Conservation (phyloP, 2,888 invertebrate species). For the Trichopria drosophilae region DNA sequence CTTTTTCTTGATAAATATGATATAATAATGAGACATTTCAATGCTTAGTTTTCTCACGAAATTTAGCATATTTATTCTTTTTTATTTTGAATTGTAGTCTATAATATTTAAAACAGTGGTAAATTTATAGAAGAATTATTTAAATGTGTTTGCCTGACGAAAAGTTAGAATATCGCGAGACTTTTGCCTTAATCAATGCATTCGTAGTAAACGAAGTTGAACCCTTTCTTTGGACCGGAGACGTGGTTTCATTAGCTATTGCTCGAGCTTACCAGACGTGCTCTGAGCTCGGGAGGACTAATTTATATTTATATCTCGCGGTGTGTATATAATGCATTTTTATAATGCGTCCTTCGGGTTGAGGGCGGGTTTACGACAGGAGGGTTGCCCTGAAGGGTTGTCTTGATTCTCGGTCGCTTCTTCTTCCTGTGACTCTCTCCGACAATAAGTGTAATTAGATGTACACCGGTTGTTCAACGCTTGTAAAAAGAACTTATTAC, state of each 20-base stretch:
- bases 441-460: constrained; percentile 14
- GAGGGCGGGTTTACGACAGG: constrained; percentile 28
- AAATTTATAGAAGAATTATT: too few species aligned
- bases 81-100: too few species aligned
- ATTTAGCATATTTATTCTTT: too few species aligned
- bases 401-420: constrained; percentile 8
- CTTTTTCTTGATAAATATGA: too few species aligned
- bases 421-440: not conserved
- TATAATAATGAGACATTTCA: too few species aligned
- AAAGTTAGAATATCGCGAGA: too few species aligned
- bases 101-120: too few species aligned
- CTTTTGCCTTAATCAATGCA: too few species aligned
- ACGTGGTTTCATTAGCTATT: constrained; percentile 13
- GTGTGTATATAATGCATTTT: constrained; percentile 40
- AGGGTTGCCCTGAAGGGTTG: constrained; percentile 27
- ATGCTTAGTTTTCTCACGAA: too few species aligned
- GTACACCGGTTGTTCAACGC: not conserved
- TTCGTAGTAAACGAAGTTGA: not conserved
- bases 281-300: constrained; percentile 35
- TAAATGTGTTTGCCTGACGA: constrained; percentile 11
- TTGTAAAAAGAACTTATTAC: too few species aligned
- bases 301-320: constrained; percentile 41
- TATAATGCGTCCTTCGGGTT: constrained; percentile 39
- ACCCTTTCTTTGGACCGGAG: not conserved
- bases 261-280: constrained; percentile 25